phyloP scores from a whole-genome alignment of 1,140 invertebrate genomes.

The Scaptomyza pallida region DNA sequence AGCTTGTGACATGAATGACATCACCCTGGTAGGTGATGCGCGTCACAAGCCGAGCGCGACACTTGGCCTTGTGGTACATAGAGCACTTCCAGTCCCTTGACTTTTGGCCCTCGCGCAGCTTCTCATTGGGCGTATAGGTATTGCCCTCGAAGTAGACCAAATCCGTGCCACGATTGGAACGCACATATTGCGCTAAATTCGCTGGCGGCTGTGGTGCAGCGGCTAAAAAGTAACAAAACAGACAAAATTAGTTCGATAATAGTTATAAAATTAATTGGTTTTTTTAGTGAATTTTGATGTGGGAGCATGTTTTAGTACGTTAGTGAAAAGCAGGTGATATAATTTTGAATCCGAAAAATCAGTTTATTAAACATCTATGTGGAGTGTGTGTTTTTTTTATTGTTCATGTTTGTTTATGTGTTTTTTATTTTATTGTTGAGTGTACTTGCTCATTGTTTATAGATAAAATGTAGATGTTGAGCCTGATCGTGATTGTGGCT shows the following conservation, averaged over 20 bases:
- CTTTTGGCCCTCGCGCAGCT: slow-evolving; percentile 60
- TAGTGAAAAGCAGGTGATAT: slow-evolving; percentile 60
- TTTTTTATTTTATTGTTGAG: slow-evolving; percentile 1
- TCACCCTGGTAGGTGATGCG: slow-evolving; percentile 49
- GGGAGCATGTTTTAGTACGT: slow-evolving; percentile 6
- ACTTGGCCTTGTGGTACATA: slow-evolving; percentile 83
- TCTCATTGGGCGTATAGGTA: slow-evolving; percentile 83
- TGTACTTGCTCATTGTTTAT: slow-evolving; percentile 34
- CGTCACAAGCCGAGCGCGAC: slow-evolving; percentile 73
- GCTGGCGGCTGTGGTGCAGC: neutral
- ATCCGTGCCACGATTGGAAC: slow-evolving; percentile 75
- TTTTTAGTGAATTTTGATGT: slow-evolving; percentile 4
- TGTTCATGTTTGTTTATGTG: neutral
- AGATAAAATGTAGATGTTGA: slow-evolving; percentile 9
- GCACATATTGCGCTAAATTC: slow-evolving; percentile 65
- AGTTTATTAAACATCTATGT: slow-evolving; percentile 53
- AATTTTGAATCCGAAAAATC: slow-evolving; percentile 28
- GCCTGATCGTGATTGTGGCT: slow-evolving; percentile 62
- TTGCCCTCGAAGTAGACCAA: slow-evolving; percentile 74
- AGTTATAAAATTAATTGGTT: neutral
- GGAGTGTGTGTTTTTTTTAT: neutral
- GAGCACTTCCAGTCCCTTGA: slow-evolving; percentile 82
- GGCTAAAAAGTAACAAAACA: neutral
- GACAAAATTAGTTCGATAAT: neutral
- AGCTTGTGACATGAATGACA: slow-evolving; percentile 70